Base-by-base conservation (phyloP, 2,888 invertebrate species). In the Morpho achilles region DNA sequence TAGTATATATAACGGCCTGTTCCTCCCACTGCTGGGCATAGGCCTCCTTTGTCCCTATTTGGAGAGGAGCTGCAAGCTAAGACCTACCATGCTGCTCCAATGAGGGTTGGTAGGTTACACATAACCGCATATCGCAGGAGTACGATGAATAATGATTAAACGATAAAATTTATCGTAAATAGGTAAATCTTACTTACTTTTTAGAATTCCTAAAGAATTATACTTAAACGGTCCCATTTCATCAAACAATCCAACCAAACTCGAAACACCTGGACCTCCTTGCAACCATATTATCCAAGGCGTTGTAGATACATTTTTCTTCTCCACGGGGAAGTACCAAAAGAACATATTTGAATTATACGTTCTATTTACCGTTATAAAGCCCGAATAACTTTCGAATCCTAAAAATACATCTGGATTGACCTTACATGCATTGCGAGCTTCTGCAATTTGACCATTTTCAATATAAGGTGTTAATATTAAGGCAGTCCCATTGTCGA, bases 271-370 rank as follows among this genome's bases (percentile, higher is more conserved):
- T 0, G 97, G 97, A 0, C 97, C 97, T 7, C 97, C 97, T 91
- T 97, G 95, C n/a, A 97, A 86, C 97, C 97, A 97, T 62, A 98
- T 93, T 8, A 96, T 91, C 72, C 97, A 88, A 0, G 97, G 97
- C 16, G 77, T 85, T 40, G 80, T 77, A 41, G 75, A 77, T 32
- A 81, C 75, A 0, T 85, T 82, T 69, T 89, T 85, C 7, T 77
- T 70, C 48, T 75, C 64, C 32, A 80, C 77, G 0, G 96, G 96
- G 72, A 96, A 96, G 73, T 95, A 96, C 96, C 96, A 96, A 83
- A 97, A 96, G 83, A 95, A 97, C 72, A 95, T 79, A 75, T 96
- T 96, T 1, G 96, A 95, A 71, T 94, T 92, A 70, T 91, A 93
- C 4, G 90, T 82, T 74, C 95, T 93, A 73, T 96, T 93, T 16